These are phyloP conservation scores for Myripristis murdjan DNA, from an alignment of 2,797 vertebrate species.

Conservation along the genomic window DNA sequence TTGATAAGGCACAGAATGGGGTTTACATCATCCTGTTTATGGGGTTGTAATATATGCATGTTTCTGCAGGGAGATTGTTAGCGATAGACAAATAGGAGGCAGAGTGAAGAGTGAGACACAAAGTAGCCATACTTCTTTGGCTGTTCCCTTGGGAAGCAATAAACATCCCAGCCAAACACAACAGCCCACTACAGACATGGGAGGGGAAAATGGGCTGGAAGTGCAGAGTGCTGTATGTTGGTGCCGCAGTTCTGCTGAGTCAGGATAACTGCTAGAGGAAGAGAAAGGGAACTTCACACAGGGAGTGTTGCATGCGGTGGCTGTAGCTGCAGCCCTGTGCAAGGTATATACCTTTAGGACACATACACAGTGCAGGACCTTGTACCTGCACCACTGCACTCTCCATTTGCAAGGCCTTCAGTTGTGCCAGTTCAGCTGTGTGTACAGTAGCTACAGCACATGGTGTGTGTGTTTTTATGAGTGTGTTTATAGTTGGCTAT, in stretches of 20 bases:
- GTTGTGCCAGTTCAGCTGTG: not conserved
- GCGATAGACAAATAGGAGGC: constrained; percentile 11
- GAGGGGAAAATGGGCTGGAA: constrained; percentile 4
- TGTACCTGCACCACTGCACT: not conserved
- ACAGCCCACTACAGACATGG: constrained; percentile 9
- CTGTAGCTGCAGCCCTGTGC: constrained; percentile 10
- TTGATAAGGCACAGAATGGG: not conserved
- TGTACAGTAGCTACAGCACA: not conserved
- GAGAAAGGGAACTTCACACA: constrained; percentile 7
- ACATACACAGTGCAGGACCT: not conserved
- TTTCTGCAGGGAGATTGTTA: constrained; percentile 44
- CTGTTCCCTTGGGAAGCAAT: constrained; percentile 28
- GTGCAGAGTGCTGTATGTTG: constrained; percentile 7
- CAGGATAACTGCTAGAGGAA: constrained; percentile 1
- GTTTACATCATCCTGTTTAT: constrained; percentile 11
- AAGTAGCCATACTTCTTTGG: constrained; percentile 12
- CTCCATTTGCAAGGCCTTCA: constrained; percentile 10
- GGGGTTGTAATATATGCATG: not conserved
- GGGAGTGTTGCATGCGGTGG: not conserved
- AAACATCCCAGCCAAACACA: constrained; percentile 30
- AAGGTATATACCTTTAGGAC: too few species aligned
- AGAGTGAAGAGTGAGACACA: not conserved
- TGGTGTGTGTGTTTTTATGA: constrained; percentile 19
- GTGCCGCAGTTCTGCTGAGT: constrained; percentile 18
- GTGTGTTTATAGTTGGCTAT: constrained; percentile 37